A percentile compares a stretch with the other conserved stretches of the same genome.
phyloP scores from a whole-genome alignment of 2,888 invertebrate species.

The Dynastes tityus region DNA sequence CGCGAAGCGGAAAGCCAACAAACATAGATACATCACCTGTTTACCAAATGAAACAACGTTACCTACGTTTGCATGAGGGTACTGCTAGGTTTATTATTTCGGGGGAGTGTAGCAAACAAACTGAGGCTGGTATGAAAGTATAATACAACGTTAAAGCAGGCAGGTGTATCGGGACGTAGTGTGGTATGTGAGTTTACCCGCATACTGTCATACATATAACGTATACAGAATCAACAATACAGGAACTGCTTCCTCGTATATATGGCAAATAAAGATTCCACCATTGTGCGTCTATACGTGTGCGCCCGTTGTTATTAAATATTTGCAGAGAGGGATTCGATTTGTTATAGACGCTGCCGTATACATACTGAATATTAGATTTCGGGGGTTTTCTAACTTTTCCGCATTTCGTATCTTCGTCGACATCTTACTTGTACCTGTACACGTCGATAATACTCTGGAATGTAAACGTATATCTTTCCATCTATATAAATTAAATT shows the following conservation, averaged over 20 bases:
- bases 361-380: constrained; percentile 27
- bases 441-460: not conserved
- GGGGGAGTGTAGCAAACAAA: not conserved
- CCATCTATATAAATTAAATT: too few species aligned
- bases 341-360: constrained; percentile 24
- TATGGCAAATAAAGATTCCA: constrained; percentile 34
- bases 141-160: not conserved
- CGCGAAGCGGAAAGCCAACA: not conserved
- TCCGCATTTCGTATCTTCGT: constrained; percentile 8
- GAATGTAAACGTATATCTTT: not conserved
- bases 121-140: not conserved
- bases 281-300: constrained; percentile 25
- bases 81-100: constrained; percentile 9
- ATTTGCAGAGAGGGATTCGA: constrained; percentile 37
- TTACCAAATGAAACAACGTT: not conserved
- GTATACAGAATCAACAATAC: constrained; percentile 34
- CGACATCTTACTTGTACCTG: constrained; percentile 8
- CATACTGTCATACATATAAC: constrained; percentile 21
- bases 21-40: not conserved
- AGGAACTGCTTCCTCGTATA: not conserved
- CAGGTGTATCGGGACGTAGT: not conserved
- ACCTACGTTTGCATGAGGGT: not conserved
- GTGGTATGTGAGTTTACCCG: not conserved
- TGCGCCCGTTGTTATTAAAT: constrained; percentile 28
- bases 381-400: constrained; percentile 4